Conservation (phyloP, 2,888 invertebrate species). For the Heliconius ethilla region DNA sequence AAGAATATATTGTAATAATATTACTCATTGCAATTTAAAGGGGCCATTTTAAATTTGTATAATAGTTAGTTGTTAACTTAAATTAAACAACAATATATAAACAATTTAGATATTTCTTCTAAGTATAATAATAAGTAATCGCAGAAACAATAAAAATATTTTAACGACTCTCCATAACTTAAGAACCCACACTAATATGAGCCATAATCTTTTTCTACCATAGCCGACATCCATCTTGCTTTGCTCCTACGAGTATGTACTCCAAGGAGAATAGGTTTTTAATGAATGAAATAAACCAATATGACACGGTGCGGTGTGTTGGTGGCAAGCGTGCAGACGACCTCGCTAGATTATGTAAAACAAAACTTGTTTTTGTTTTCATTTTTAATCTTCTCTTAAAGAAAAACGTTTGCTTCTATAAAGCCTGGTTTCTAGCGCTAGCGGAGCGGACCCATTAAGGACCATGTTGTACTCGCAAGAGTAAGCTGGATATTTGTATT, state of each 20-base stretch:
- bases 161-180: conserved; percentile 56
- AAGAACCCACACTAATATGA: conserved; percentile 49
- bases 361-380: conserved; percentile 2
- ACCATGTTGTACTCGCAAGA: too few relatives aligned
- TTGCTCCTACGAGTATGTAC: conserved; percentile 38
- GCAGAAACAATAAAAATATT: conserved; percentile 55
- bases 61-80: too few relatives aligned
- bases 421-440: too few relatives aligned
- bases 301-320: conserved; percentile 31
- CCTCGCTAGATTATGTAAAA: conserved; percentile 19
- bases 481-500: too few relatives aligned
- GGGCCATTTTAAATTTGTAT: too few relatives aligned
- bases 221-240: conserved; percentile 46
- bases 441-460: too few relatives aligned
- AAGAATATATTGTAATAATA: too few relatives aligned
- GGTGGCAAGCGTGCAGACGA: conserved; percentile 21
- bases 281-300: conserved; percentile 37
- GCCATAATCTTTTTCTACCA: conserved; percentile 46
- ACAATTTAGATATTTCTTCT: too few relatives aligned
- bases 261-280: conserved; percentile 46
- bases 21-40: too few relatives aligned
- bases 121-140: background rate
- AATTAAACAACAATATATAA: too few relatives aligned
- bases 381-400: background rate
- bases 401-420: background rate